Evolutionary conservation across 2,888 invertebrate species (phyloP), one percentile per base, ranked within the genome.

Genomic region (Tubulanus polymorphus): DNA sequence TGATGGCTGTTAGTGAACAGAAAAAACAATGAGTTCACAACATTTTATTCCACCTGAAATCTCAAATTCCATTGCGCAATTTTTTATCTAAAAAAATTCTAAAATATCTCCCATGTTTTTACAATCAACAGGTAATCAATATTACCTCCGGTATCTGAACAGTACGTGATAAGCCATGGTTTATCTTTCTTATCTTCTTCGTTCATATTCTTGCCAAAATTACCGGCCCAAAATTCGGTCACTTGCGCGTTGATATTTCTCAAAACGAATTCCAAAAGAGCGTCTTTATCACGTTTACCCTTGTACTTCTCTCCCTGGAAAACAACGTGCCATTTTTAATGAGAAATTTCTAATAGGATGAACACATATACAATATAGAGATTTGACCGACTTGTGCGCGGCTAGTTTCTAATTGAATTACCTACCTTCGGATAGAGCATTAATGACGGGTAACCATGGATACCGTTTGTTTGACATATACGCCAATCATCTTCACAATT

Each of bases 401-500:
- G n/a, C n/a, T n/a, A n/a, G n/a, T n/a, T n/a, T n/a, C n/a, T n/a
- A n/a, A n/a, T n/a, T n/a, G n/a, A n/a, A n/a, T n/a, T n/a, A 69
- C 73, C 73, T 71, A 84, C 85, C 70, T 78, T 73, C 28, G 85
- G 84, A 70, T 84, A 91, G 69, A 88, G 84, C 12, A 90, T 76
- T 20, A 92, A 80, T 0, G 89, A 85, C 0, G 92, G 92, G 78
- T 90, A 92, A 66, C 86, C 84, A 68, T 82, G 79, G 61, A 92
- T 88, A 60, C 86, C 85, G 79, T 90, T 83, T 69, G 87, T 84
- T 27, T 72, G 63, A 78, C 93, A 93, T 59, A 92, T 82, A 45
- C 83, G 81, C 81, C 87, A 89, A 71, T 91, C 89, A 74, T 91
- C 90, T 79, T 88, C 89, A 79, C 92, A 93, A 76, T 93, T 92